Conservation (phyloP, 2,797 vertebrate species). For the Karalla daura region DNA sequence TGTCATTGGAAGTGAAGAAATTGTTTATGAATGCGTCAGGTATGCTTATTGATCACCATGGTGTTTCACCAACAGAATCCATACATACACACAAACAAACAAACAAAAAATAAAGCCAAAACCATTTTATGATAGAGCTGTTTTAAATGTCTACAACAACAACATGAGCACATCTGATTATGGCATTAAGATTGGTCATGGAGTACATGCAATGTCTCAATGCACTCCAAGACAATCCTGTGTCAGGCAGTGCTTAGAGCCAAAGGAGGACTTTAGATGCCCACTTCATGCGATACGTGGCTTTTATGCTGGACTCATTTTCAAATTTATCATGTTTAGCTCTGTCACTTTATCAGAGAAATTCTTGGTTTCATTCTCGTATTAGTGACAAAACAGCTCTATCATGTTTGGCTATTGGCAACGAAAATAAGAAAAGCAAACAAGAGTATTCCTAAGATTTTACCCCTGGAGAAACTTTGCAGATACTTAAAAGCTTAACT, state of each 20-base stretch:
- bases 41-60: conserved; percentile 33
- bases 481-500: conserved; percentile 23
- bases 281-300: conserved; percentile 82
- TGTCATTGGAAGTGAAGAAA: conserved; percentile 6
- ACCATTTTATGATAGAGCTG: conserved; percentile 78
- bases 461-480: conserved; percentile 29
- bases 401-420: conserved; percentile 70
- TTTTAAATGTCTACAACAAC: conserved; percentile 48
- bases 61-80: conserved; percentile 24
- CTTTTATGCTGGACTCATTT: conserved; percentile 50
- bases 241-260: conserved; percentile 80
- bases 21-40: conserved; percentile 23
- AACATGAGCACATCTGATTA: conserved; percentile 33
- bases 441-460: not conserved
- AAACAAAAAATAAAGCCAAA: too few species aligned
- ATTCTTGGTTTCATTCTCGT: conserved; percentile 28
- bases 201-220: conserved; percentile 58
- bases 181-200: conserved; percentile 73
- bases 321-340: conserved; percentile 24
- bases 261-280: conserved; percentile 78
- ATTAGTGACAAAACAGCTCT: conserved; percentile 75
- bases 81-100: too few species aligned
- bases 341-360: conserved; percentile 15
- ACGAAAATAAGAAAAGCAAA: not conserved
- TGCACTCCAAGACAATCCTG: conserved; percentile 74